phyloP scores from a whole-genome alignment of 2,888 invertebrate species.

The Hyalella azteca region DNA sequence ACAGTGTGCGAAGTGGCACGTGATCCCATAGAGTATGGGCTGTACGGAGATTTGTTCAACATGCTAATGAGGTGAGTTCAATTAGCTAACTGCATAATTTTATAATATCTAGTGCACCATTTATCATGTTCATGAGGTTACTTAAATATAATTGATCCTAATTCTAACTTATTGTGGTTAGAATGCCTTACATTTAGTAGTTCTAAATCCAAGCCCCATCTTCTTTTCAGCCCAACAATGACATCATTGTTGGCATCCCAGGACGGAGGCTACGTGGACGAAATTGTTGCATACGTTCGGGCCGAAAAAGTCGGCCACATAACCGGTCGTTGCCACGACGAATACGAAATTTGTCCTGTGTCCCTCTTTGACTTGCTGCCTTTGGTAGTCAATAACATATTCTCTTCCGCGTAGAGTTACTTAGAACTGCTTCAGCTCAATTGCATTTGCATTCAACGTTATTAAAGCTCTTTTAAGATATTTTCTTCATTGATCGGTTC shows the following conservation, averaged over 20 bases:
- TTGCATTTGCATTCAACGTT: too few relatives aligned
- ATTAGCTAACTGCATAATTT: background rate
- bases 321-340: background rate
- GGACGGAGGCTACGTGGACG: background rate
- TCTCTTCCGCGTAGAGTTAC: too few relatives aligned
- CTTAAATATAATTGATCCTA: background rate
- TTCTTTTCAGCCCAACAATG: background rate
- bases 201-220: background rate
- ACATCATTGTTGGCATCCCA: background rate
- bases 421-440: too few relatives aligned
- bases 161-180: background rate
- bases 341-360: background rate
- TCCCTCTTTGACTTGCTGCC: slow-evolving; percentile 4
- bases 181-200: too few relatives aligned
- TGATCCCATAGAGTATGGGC: background rate
- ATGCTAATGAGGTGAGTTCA: background rate
- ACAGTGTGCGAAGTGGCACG: slow-evolving; percentile 23
- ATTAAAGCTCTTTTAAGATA: too few relatives aligned
- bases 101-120: background rate
- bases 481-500: too few relatives aligned
- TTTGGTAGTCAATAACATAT: background rate
- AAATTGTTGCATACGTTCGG: background rate
- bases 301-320: background rate
- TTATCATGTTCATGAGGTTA: background rate
- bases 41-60: slow-evolving; percentile 9